Percentiles rank a stretch among this genome's conserved stretches.
Evolutionary conservation across 2,113 vertebrate genomes (phyloP).

Genomic region (Naja naja): DNA sequence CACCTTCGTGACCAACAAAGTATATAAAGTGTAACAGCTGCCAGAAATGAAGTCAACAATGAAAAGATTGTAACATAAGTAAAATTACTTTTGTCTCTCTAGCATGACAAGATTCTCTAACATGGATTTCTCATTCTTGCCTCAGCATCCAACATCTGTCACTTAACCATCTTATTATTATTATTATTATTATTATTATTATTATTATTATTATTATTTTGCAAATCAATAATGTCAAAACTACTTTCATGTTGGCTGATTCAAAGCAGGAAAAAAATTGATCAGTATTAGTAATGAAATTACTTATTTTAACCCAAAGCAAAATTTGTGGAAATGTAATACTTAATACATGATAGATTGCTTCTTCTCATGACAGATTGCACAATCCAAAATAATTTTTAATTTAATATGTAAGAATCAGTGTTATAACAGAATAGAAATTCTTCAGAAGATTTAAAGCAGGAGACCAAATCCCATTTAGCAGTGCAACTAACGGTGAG

Average conservation of each 20-base stretch:
- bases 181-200: slow-evolving; percentile 67
- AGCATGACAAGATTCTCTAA: slow-evolving; percentile 75
- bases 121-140: slow-evolving; percentile 76
- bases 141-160: slow-evolving; percentile 74
- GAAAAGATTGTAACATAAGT: slow-evolving; percentile 74
- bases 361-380: slow-evolving; percentile 7
- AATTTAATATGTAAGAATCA: background rate
- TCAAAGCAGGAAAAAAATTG: slow-evolving; percentile 63
- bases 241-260: slow-evolving; percentile 56
- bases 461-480: background rate
- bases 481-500: background rate
- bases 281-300: slow-evolving; percentile 64
- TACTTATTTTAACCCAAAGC: slow-evolving; percentile 59
- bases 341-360: slow-evolving; percentile 13
- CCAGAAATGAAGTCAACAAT: slow-evolving; percentile 71
- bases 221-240: slow-evolving; percentile 72
- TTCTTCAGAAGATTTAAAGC: background rate
- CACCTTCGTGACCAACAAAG: slow-evolving; percentile 48
- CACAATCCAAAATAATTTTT: slow-evolving; percentile 16
- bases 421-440: background rate
- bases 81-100: slow-evolving; percentile 77
- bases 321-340: slow-evolving; percentile 66
- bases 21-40: slow-evolving; percentile 62
- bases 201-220: slow-evolving; percentile 71
- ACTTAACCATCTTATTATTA: slow-evolving; percentile 72